Evolutionary conservation across 1,140 invertebrate species (phyloP), one percentile per base, ranked within the genome.

Genomic region (Hypsibius dujardini): DNA sequence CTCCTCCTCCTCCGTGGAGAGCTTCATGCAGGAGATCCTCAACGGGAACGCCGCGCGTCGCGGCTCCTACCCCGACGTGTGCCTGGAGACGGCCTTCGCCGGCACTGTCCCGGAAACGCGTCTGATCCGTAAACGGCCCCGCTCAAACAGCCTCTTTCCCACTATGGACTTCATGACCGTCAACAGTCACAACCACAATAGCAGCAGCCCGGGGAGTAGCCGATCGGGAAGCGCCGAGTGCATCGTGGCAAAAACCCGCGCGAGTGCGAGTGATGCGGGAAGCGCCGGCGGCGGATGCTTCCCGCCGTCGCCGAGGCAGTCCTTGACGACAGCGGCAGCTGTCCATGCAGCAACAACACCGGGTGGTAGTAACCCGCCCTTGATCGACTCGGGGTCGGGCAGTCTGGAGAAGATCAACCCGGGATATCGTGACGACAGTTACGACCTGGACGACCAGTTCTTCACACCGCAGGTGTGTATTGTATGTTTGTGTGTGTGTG

Each of bases 371-470:
- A 28, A 28, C 28, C 28, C 28, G 28, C 28, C 28, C 28, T 28
- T 28, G 28, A 28, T 28, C 28, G 28, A 28, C 28, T 28, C 28
- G 28, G 28, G 50, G 50, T 56, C 50, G 50, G 50, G 50, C 3
- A 67, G 62, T 42, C 42, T 67, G 62, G 62, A 67, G 62, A 67
- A 67, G 42, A 12, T 67, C 12, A 67, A 67, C 42, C 62, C 62
- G 12, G 62, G 62, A 12, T 67, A 67, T 67, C 62, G 62, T 67
- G 62, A 67, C 42, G 62, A 67, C 12, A 67, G 62, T 67, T 67
- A 15, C 42, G 62, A 42, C 7, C 12, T 15, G 7, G 12, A 7
- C 3, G 62, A 67, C 42, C 62, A 67, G 62, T 67, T 15, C 45
- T 67, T 15, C 42, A 67, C 62, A 67, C 62, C 62, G 42, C 12